Percentiles rank a stretch among this genome's conserved stretches.
phyloP scores from a whole-genome alignment of 2,797 vertebrate species.

The Oreonectes daqikongensis region DNA sequence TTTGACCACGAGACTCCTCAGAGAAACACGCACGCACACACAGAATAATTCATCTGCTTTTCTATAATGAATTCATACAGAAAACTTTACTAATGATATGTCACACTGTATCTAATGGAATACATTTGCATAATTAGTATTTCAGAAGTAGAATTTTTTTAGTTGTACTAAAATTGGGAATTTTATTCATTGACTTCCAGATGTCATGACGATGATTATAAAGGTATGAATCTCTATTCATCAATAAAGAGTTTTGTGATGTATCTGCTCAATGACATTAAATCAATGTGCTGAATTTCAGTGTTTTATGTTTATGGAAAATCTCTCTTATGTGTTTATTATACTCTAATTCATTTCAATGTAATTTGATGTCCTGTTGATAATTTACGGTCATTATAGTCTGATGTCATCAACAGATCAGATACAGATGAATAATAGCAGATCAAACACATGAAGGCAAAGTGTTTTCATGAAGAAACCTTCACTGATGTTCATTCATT shows the following conservation, averaged over 20 bases:
- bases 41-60: slow-evolving; percentile 50
- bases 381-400: neutral
- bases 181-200: neutral
- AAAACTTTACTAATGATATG: slow-evolving; percentile 47
- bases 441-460: neutral
- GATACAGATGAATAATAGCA: neutral
- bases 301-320: too few species aligned
- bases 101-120: slow-evolving; percentile 27
- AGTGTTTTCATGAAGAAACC: too few species aligned
- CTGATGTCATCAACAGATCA: neutral
- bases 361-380: too few species aligned
- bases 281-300: too few species aligned
- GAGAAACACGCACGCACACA: too few species aligned
- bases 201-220: neutral
- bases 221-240: neutral
- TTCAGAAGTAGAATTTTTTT: too few species aligned
- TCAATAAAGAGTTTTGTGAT: too few species aligned
- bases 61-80: slow-evolving; percentile 51
- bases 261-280: neutral
- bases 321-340: too few species aligned
- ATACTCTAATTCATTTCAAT: too few species aligned
- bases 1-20: too few species aligned
- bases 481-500: too few species aligned
- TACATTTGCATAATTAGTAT: slow-evolving; percentile 7
- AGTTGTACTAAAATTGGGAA: neutral